Evolutionary conservation across 2,113 vertebrate species (phyloP).

Genomic region (Beaufortia kweichowensis): DNA sequence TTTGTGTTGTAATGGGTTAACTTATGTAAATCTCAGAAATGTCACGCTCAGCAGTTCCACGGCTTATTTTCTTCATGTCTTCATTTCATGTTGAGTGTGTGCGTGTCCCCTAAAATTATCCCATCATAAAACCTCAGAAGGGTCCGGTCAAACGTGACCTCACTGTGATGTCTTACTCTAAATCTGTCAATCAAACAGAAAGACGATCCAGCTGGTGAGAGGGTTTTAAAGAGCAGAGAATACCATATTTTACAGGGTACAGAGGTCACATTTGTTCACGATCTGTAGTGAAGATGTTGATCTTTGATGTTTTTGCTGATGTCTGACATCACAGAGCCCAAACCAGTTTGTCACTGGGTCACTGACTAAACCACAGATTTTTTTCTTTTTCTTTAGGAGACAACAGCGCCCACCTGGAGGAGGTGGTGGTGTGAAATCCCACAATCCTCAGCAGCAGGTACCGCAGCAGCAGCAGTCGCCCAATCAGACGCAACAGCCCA

Average conservation of each 20-base stretch:
- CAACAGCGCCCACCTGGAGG: slow-evolving; percentile 84
- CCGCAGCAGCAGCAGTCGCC: slow-evolving; percentile 66
- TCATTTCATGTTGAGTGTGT: slow-evolving; percentile 42
- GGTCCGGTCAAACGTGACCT: slow-evolving; percentile 11
- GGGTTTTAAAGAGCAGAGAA: neutral
- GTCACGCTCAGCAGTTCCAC: slow-evolving; percentile 41
- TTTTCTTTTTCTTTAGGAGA: too few species aligned
- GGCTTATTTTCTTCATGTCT: slow-evolving; percentile 63
- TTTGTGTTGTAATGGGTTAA: slow-evolving; percentile 7
- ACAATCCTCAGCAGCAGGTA: slow-evolving; percentile 64
- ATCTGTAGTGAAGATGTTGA: neutral
- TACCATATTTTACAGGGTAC: neutral
- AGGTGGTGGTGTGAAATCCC: slow-evolving; percentile 80
- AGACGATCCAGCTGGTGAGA: neutral
- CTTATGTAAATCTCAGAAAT: slow-evolving; percentile 58
- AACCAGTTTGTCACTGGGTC: neutral
- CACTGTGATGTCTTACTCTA: slow-evolving; percentile 15
- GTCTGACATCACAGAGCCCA: neutral
- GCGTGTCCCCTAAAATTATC: slow-evolving; percentile 12
- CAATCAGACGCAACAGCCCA: slow-evolving; percentile 63
- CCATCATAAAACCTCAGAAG: slow-evolving; percentile 7
- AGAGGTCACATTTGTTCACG: neutral
- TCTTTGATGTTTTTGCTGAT: neutral
- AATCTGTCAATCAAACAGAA: slow-evolving; percentile 15
- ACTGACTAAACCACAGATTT: neutral